Evolutionary conservation across 2,797 vertebrate species (phyloP).

Genomic region (Gallinago nigripennis): DNA sequence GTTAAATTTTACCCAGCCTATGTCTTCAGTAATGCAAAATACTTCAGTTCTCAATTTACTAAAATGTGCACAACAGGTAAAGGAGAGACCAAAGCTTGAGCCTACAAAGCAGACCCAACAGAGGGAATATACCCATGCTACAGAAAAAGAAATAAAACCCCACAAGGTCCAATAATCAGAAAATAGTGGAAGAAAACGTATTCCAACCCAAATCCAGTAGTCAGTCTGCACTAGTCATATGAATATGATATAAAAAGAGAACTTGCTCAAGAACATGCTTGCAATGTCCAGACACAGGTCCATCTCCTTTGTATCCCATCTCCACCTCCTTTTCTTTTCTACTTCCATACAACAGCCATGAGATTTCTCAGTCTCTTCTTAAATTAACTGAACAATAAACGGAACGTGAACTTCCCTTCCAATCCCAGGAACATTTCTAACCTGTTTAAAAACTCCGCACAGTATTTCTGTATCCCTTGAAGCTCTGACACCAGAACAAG

Average conservation of each 20-base stretch:
- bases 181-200: not conserved
- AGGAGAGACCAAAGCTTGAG: not conserved
- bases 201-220: not conserved
- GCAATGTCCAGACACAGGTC: not conserved
- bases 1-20: not conserved
- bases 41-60: not conserved
- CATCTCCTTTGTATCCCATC: not conserved
- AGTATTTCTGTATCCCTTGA: not conserved
- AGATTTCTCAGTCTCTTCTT: not conserved
- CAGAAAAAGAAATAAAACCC: not conserved
- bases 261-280: not conserved
- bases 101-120: not conserved
- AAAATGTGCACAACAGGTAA: not conserved
- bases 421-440: not conserved
- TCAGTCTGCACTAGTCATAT: not conserved
- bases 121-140: not conserved
- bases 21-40: not conserved
- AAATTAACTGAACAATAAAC: not conserved
- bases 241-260: not conserved
- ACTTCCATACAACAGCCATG: not conserved
- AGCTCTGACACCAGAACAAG: not conserved
- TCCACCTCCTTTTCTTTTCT: not conserved
- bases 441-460: not conserved
- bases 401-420: not conserved
- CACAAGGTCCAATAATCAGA: not conserved